A percentile compares a stretch with the other conserved stretches of the same genome.
phyloP scores from a whole-genome alignment of 1,140 invertebrate species.

The Rhagoletis zephyria region DNA sequence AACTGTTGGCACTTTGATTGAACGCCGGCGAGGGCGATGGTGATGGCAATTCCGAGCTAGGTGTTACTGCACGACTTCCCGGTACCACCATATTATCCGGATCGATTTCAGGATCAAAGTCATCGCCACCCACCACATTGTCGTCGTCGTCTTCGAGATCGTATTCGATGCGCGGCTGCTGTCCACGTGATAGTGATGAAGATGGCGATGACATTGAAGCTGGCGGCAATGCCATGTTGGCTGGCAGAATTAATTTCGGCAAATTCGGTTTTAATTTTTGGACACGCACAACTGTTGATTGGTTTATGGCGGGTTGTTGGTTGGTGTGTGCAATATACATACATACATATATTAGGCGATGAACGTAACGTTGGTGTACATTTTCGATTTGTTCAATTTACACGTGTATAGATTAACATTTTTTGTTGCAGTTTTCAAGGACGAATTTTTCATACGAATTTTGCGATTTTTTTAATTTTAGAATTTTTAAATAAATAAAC shows the following conservation, averaged over 20 bases:
- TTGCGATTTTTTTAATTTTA: slow-evolving; percentile 11
- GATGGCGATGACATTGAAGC: slow-evolving; percentile 61
- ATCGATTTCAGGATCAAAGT: slow-evolving; percentile 68
- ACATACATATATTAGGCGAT: slow-evolving; percentile 1
- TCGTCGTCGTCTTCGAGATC: slow-evolving; percentile 72
- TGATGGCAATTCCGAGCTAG: slow-evolving; percentile 58
- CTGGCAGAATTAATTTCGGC: slow-evolving; percentile 70
- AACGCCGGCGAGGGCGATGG: slow-evolving; percentile 55
- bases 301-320: slow-evolving; percentile 57
- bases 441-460: slow-evolving; percentile 10
- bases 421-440: slow-evolving; percentile 43
- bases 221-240: slow-evolving; percentile 67
- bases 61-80: slow-evolving; percentile 69
- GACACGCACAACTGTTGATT: slow-evolving; percentile 68
- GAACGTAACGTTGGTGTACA: background rate
- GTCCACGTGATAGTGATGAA: slow-evolving; percentile 69
- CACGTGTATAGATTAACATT: slow-evolving; percentile 57
- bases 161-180: slow-evolving; percentile 68
- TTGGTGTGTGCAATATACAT: slow-evolving; percentile 54
- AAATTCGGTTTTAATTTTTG: slow-evolving; percentile 72
- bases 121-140: slow-evolving; percentile 66
- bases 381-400: slow-evolving; percentile 62
- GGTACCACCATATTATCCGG: slow-evolving; percentile 71
- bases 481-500: slow-evolving; percentile 50
- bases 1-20: slow-evolving; percentile 60